A percentile compares a stretch with the other conserved stretches of the same genome.
Conservation (phyloP, 2,797 vertebrate species). For the Lutjanus argentimaculatus region DNA sequence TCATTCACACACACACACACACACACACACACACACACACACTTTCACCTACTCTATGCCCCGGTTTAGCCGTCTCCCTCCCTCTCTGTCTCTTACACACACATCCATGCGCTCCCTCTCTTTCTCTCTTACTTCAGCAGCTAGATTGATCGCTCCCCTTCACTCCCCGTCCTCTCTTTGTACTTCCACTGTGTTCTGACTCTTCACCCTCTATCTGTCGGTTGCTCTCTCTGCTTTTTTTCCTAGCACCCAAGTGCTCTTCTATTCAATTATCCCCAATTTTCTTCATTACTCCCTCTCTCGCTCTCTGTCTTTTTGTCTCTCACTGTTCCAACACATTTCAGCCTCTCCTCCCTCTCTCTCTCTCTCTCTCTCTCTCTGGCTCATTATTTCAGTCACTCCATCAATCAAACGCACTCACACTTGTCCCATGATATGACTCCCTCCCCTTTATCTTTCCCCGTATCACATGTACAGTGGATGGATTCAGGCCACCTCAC, state of each 20-base stretch:
- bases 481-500: slow-evolving; percentile 47
- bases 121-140: slow-evolving; percentile 53
- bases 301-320: slow-evolving; percentile 39
- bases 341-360: slow-evolving; percentile 11
- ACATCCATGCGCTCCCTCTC: slow-evolving; percentile 41
- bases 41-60: slow-evolving; percentile 77
- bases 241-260: slow-evolving; percentile 57
- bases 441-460: slow-evolving; percentile 26
- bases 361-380: not conserved
- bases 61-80: slow-evolving; percentile 48
- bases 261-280: slow-evolving; percentile 60
- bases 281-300: slow-evolving; percentile 62
- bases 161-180: slow-evolving; percentile 45
- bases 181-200: slow-evolving; percentile 48
- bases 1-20: slow-evolving; percentile 62
- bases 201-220: slow-evolving; percentile 55
- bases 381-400: slow-evolving; percentile 58
- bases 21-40: slow-evolving; percentile 63
- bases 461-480: not conserved
- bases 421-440: slow-evolving; percentile 35
- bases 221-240: slow-evolving; percentile 26
- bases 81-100: slow-evolving; percentile 30
- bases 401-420: slow-evolving; percentile 62
- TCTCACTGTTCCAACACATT: slow-evolving; percentile 22
- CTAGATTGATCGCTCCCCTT: slow-evolving; percentile 63